Evolutionary conservation across 2,888 invertebrate species (phyloP), one percentile per base, ranked within the genome.

Genomic region (Phymatocera aterrima): DNA sequence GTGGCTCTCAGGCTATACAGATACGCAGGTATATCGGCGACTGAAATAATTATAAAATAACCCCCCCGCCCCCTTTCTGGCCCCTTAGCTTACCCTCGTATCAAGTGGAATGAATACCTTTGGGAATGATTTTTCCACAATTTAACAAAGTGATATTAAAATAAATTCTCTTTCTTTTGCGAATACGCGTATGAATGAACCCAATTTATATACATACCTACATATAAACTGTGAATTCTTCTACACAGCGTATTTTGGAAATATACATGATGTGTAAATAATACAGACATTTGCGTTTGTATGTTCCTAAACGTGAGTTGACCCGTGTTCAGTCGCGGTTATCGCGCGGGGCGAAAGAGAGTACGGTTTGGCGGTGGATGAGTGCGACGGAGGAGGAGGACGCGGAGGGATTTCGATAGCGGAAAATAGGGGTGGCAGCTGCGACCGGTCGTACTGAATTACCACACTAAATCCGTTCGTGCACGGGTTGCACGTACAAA

Each of bases 1-100:
- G 77, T 40, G 78, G 78, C 74, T 78, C 78, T 78, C 78, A 78
- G 74, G 37, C 48, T 1, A 68, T 43, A 21, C 18, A 43, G 6
- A 43, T 43, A 43, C 43, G 43, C 12, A 12, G 6, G 21, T 6
- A 46, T n/a, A 68, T 28, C 12, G 6, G 3, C 6, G n/a, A 8
- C 10, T 43, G 24, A 64, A n/a, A 37, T 37, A 18, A 37, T 51
- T 64, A 37, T 34, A 34, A 21, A 18, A 15, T 64, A n/a, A 18
- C 21, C 64, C 64, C 18, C 64, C 5, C 21, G 2, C 28, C 12
- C 4, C 28, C 28, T 4, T 15, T 6, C 21, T 5, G 8, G 3
- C 24, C 6, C 54, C 12, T 3, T n/a, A n/a, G n/a, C n/a, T n/a
- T n/a, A n/a, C n/a, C n/a, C n/a, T n/a, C n/a, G n/a, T n/a, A n/a